Conservation (phyloP, 2,113 vertebrate species). For the Patagioenas fasciata region DNA sequence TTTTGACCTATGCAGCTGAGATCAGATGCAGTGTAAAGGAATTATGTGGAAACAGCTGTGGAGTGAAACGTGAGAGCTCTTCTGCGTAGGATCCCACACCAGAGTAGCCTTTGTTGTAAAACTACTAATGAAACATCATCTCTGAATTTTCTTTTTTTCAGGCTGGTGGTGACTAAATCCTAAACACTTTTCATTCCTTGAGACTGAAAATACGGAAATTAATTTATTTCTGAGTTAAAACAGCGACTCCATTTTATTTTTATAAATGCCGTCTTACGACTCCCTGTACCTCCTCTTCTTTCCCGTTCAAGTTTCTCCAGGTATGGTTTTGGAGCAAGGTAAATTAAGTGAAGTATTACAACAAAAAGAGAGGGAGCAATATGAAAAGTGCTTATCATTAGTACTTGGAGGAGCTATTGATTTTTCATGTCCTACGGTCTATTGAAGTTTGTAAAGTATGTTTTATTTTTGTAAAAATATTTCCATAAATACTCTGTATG, state of each 20-base stretch:
- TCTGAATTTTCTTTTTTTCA: not conserved
- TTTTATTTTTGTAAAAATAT: not conserved
- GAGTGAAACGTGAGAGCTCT: not conserved
- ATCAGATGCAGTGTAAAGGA: not conserved
- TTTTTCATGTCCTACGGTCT: rapidly evolving
- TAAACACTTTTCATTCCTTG: not conserved
- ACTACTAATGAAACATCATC: not conserved
- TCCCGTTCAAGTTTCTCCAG: not conserved
- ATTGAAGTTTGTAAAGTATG: not conserved
- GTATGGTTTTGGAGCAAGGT: not conserved
- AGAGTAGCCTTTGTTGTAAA: not conserved
- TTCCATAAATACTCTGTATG: not conserved
- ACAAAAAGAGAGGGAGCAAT: rapidly evolving
- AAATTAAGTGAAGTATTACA: not conserved
- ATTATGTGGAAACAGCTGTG: not conserved
- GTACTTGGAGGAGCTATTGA: not conserved
- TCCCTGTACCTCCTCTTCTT: not conserved
- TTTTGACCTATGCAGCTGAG: not conserved
- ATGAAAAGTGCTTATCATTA: not conserved
- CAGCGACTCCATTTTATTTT: not conserved
- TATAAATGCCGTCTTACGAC: not conserved
- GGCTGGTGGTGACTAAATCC: not conserved
- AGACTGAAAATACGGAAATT: not conserved
- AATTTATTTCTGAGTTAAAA: not conserved
- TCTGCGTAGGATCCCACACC: not conserved